Conservation (phyloP, 2,113 vertebrate species). For the Ptilorrhoa leucosticta region DNA sequence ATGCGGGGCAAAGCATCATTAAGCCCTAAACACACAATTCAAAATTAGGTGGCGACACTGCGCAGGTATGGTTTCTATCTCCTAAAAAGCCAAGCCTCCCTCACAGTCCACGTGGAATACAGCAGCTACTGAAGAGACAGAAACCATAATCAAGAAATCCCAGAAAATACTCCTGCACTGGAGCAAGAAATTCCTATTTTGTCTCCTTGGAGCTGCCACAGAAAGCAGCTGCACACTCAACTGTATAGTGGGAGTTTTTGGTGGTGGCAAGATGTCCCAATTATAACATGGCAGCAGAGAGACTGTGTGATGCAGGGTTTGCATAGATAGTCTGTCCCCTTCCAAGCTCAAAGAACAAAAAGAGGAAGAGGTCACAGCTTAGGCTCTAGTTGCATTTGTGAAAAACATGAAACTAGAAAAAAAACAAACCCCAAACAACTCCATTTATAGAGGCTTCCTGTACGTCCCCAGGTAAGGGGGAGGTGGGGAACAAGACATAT, state of each 20-base stretch:
- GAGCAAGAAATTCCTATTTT: not conserved
- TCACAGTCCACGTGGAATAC: accelerated
- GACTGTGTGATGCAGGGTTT: slow-evolving; percentile 7
- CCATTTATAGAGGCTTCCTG: not conserved
- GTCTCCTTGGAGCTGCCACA: not conserved
- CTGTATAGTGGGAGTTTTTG: not conserved
- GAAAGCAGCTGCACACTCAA: not conserved
- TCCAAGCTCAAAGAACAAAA: not conserved
- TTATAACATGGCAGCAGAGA: not conserved
- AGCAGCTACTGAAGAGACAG: not conserved
- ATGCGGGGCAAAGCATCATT: not conserved
- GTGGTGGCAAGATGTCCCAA: not conserved
- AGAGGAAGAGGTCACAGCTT: slow-evolving; percentile 1
- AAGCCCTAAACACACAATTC: not conserved
- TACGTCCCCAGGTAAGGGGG: not conserved
- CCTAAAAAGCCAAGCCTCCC: not conserved
- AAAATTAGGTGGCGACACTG: not conserved
- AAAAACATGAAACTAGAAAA: not conserved
- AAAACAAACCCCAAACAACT: not conserved
- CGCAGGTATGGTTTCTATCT: not conserved
- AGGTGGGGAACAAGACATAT: not conserved
- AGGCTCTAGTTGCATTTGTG: not conserved
- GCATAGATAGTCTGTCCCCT: slow-evolving; percentile 38
- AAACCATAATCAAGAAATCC: not conserved
- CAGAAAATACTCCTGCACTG: not conserved